These are phyloP conservation scores for Sebastes iracundus DNA, from an alignment of 2,797 vertebrate genomes.

Conservation along the genomic window DNA sequence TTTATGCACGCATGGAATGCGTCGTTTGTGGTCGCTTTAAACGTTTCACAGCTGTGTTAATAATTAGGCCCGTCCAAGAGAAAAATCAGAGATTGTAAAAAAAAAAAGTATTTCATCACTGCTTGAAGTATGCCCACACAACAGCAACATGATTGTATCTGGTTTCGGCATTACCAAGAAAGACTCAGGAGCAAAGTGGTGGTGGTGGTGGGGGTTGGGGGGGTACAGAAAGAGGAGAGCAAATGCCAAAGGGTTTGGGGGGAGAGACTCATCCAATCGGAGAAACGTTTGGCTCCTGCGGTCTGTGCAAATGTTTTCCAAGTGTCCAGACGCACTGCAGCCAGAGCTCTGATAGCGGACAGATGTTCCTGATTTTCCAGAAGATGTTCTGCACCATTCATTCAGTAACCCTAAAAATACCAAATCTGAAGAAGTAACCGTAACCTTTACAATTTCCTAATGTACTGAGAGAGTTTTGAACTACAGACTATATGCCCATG, in stretches of 20 bases:
- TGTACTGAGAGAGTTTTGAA: background rate
- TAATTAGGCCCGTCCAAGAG: background rate
- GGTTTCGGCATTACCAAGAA: slow-evolving; percentile 44
- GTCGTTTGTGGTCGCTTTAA: background rate
- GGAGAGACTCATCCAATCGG: slow-evolving; percentile 55
- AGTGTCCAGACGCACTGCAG: slow-evolving; percentile 74
- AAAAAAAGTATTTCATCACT: slow-evolving; percentile 4
- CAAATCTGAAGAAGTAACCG: background rate
- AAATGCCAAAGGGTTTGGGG: slow-evolving; percentile 57
- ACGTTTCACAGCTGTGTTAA: background rate
- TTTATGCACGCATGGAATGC: slow-evolving; percentile 8
- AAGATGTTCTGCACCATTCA: slow-evolving; percentile 57
- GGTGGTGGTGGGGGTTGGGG: background rate
- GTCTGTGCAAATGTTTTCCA: slow-evolving; percentile 80
- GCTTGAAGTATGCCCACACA: slow-evolving; percentile 13
- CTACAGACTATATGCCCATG: background rate
- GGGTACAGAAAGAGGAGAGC: slow-evolving; percentile 12
- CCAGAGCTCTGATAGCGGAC: slow-evolving; percentile 77
- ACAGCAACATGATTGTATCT: slow-evolving; percentile 12
- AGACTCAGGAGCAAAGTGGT: slow-evolving; percentile 16
- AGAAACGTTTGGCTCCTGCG: slow-evolving; percentile 68
- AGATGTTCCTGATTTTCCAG: slow-evolving; percentile 78
- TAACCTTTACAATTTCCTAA: background rate
- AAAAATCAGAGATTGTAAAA: background rate
- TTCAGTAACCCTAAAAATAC: slow-evolving; percentile 37